A percentile compares a stretch with the other conserved stretches of the same genome.
phyloP scores from a whole-genome alignment of 2,113 vertebrate species.

The Anguilla japonica region DNA sequence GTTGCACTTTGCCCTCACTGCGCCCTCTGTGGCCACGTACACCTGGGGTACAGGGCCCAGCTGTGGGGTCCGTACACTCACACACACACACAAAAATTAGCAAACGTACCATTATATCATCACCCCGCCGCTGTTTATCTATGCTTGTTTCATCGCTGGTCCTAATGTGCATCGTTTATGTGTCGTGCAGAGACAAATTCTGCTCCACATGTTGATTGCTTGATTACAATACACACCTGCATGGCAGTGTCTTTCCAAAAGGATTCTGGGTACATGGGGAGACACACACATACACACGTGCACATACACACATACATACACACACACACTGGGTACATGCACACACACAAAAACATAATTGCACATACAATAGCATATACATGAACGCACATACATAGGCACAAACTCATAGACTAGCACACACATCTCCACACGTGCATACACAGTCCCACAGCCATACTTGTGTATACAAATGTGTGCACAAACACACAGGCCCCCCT shows the following conservation, averaged over 20 bases:
- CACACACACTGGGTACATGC: conserved; percentile 9
- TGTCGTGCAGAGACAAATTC: conserved; percentile 44
- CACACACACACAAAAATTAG: background rate
- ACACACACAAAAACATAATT: background rate
- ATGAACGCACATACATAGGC: conserved; percentile 14
- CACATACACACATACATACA: conserved; percentile 15
- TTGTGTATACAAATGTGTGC: conserved; percentile 21
- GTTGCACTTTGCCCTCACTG: conserved; percentile 32
- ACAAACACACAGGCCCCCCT: conserved; percentile 19
- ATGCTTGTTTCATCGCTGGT: conserved; percentile 43
- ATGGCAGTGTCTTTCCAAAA: conserved; percentile 65
- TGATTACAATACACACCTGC: conserved; percentile 69
- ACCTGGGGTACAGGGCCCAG: background rate
- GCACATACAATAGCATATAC: background rate
- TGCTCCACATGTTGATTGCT: conserved; percentile 60
- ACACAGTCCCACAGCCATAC: conserved; percentile 24
- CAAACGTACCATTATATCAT: conserved; percentile 24
- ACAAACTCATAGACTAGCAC: conserved; percentile 33
- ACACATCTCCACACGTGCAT: background rate
- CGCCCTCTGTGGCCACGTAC: conserved; percentile 1
- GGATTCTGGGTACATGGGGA: conserved; percentile 53
- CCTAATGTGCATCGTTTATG: conserved; percentile 61
- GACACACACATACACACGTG: conserved; percentile 40
- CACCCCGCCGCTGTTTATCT: conserved; percentile 24
- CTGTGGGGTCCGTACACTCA: background rate